Percentiles rank a stretch among this genome's conserved stretches.
phyloP scores from a whole-genome alignment of 2,888 invertebrate genomes.

The Ophioninae sp. region DNA sequence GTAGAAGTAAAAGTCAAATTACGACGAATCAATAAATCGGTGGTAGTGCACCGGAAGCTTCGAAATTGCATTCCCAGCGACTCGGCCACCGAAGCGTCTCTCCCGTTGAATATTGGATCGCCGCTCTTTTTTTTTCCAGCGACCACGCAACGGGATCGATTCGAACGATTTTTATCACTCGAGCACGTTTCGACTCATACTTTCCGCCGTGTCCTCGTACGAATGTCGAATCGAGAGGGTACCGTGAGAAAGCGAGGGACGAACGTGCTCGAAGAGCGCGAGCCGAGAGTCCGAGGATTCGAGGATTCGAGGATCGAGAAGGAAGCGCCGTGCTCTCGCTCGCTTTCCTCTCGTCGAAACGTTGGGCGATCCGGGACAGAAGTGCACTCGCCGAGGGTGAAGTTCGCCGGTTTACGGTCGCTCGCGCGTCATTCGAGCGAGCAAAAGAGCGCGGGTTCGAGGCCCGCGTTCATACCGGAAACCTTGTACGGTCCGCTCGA shows the following conservation, averaged over 20 bases:
- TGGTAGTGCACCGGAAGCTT: not conserved
- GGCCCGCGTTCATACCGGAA: not conserved
- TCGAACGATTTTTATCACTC: slow-evolving; percentile 50
- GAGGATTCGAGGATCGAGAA: slow-evolving; percentile 57
- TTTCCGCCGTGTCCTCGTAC: slow-evolving; percentile 35
- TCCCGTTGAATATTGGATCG: not conserved
- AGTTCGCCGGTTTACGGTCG: slow-evolving; percentile 61
- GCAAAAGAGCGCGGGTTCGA: slow-evolving; percentile 40
- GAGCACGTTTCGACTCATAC: slow-evolving; percentile 21
- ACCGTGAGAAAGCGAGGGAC: slow-evolving; percentile 37
- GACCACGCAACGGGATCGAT: slow-evolving; percentile 30
- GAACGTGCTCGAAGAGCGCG: slow-evolving; percentile 17
- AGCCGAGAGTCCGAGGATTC: slow-evolving; percentile 55
- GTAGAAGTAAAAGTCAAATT: not conserved
- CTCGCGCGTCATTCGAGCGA: slow-evolving; percentile 49
- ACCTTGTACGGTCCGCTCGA: not conserved
- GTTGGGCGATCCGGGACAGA: slow-evolving; percentile 26
- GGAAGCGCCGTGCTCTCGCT: slow-evolving; percentile 5
- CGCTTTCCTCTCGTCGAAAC: slow-evolving; percentile 19
- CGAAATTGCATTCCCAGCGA: not conserved
- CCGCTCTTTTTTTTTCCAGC: slow-evolving; percentile 1
- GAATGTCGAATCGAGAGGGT: slow-evolving; percentile 52
- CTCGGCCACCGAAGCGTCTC: not conserved
- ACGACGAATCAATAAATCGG: not conserved
- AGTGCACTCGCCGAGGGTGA: slow-evolving; percentile 56